Percentiles rank a stretch among this genome's conserved stretches.
These are phyloP conservation scores for Gerris lacustris DNA, from an alignment of 2,888 invertebrate genomes.

Conservation along the genomic window DNA sequence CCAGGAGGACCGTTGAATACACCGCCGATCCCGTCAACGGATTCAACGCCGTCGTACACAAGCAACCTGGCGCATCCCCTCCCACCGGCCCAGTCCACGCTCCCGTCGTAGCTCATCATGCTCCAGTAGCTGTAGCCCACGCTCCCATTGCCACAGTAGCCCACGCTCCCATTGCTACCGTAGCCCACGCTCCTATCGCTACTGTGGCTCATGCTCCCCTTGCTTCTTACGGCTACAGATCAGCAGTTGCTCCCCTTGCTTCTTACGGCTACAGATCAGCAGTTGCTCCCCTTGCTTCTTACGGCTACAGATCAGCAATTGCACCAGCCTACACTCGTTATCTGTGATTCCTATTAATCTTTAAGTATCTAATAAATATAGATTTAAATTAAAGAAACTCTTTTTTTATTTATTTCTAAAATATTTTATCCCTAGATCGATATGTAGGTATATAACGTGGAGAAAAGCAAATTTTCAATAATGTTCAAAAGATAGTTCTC, in stretches of 20 bases:
- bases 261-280: neutral
- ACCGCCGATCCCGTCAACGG: slow-evolving; percentile 12
- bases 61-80: slow-evolving; percentile 6
- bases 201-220: neutral
- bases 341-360: neutral
- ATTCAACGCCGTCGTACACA: slow-evolving; percentile 2
- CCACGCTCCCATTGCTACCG: neutral
- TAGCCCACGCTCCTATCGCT: slow-evolving; percentile 3
- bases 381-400: too few relatives aligned
- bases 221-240: neutral
- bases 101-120: neutral
- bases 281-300: neutral
- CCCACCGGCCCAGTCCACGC: neutral
- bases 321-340: neutral
- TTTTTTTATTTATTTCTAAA: too few relatives aligned
- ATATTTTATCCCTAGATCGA: too few relatives aligned
- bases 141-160: neutral
- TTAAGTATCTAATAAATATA: neutral
- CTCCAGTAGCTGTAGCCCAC: slow-evolving; percentile 9
- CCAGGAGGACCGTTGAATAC: slow-evolving; percentile 55
- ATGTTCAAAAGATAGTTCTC: too few relatives aligned
- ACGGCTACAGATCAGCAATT: neutral
- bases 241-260: neutral
- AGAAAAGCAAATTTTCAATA: too few relatives aligned
- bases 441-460: too few relatives aligned